phyloP scores from a whole-genome alignment of 2,888 invertebrate genomes.

The Deilephila porcellus region DNA sequence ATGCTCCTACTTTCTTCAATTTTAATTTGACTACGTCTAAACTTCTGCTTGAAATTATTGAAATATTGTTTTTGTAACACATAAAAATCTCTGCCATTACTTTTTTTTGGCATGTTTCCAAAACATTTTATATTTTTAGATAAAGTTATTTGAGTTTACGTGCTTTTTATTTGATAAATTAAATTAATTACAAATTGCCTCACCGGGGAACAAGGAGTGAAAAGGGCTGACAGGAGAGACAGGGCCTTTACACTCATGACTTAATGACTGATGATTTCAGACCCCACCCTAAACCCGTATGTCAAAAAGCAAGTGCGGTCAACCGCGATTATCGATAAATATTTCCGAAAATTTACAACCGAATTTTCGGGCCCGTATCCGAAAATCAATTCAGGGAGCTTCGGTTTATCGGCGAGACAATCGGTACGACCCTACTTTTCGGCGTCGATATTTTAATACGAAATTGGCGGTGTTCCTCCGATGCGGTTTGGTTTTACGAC shows the following conservation, averaged over 20 bases:
- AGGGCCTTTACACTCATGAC: background rate
- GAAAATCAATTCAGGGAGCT: slow-evolving; percentile 67
- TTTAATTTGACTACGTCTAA: no score
- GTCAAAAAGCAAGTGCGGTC: slow-evolving; percentile 47
- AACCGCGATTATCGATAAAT: slow-evolving; percentile 44
- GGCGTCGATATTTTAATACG: slow-evolving; percentile 36
- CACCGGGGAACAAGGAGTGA: background rate
- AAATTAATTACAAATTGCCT: background rate
- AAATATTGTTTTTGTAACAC: no score
- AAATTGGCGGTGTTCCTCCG: slow-evolving; percentile 39
- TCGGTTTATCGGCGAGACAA: slow-evolving; percentile 46
- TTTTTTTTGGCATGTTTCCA: no score
- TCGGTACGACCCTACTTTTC: slow-evolving; percentile 26
- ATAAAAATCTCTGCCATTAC: no score
- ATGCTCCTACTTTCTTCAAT: no score
- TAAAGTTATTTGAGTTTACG: no score
- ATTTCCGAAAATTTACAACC: slow-evolving; percentile 38
- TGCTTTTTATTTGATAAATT: no score
- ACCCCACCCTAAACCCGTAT: slow-evolving; percentile 24
- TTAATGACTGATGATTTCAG: slow-evolving; percentile 1
- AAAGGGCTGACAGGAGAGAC: background rate
- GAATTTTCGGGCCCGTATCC: slow-evolving; percentile 66
- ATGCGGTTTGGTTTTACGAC: slow-evolving; percentile 59
- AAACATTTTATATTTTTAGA: no score
- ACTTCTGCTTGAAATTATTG: no score